Conservation (phyloP, 2,797 vertebrate genomes). For the Urophycis tenuis region DNA sequence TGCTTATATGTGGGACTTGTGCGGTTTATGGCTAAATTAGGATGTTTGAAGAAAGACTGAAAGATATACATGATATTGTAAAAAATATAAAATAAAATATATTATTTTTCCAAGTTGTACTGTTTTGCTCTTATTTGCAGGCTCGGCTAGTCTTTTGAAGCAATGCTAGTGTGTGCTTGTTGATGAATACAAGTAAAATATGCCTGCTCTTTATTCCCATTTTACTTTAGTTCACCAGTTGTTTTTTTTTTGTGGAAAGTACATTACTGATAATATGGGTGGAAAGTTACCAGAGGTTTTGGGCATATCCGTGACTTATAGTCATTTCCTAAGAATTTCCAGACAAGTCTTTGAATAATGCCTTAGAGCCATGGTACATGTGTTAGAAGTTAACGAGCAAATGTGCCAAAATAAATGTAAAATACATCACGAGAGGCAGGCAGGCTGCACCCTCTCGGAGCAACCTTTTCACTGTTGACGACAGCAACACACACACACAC, state of each 20-base stretch:
- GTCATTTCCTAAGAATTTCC: constrained; percentile 70
- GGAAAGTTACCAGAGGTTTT: constrained; percentile 74
- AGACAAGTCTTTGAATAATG: constrained; percentile 74
- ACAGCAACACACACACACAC: constrained; percentile 28
- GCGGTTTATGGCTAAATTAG: background rate
- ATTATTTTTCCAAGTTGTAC: background rate
- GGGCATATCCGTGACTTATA: constrained; percentile 73
- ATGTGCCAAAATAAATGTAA: constrained; percentile 66
- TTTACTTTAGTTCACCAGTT: constrained; percentile 39
- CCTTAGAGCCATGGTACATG: constrained; percentile 70
- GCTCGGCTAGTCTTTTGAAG: background rate
- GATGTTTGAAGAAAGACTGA: background rate
- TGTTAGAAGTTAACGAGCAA: constrained; percentile 77
- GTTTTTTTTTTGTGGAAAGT: constrained; percentile 41
- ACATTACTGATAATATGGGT: constrained; percentile 69
- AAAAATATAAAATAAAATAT: background rate
- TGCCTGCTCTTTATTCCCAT: constrained; percentile 36
- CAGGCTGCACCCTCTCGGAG: background rate
- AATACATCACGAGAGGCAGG: constrained; percentile 40
- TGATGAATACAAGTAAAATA: background rate
- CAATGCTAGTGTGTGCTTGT: background rate
- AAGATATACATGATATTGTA: background rate
- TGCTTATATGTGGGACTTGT: background rate
- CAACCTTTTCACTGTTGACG: constrained; percentile 10
- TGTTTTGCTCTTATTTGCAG: background rate